Evolutionary conservation across 2,113 vertebrate species (phyloP).

Genomic region (Mesitornis unicolor): DNA sequence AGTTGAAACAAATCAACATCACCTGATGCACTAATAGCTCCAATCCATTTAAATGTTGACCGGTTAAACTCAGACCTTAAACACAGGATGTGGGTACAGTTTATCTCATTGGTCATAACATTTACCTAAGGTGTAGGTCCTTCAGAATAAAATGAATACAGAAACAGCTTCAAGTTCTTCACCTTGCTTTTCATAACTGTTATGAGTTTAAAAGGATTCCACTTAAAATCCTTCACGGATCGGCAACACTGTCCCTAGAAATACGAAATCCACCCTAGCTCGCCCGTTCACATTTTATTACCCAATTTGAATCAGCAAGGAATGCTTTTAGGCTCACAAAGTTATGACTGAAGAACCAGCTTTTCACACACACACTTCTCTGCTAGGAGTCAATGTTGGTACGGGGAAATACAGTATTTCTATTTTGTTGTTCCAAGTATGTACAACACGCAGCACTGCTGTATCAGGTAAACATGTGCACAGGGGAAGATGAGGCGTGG

Average conservation of each 20-base stretch:
- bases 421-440: constrained; percentile 85
- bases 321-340: constrained; percentile 89
- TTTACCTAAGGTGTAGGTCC: constrained; percentile 81
- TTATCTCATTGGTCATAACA: constrained; percentile 74
- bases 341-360: constrained; percentile 79
- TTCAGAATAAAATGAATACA: constrained; percentile 84
- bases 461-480: constrained; percentile 84
- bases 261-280: not conserved
- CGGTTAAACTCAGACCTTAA: constrained; percentile 73
- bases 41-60: constrained; percentile 71
- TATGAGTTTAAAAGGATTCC: constrained; percentile 87
- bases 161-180: constrained; percentile 83
- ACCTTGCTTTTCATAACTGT: constrained; percentile 78
- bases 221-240: constrained; percentile 51
- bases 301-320: constrained; percentile 79
- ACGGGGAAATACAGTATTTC: constrained; percentile 83
- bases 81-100: constrained; percentile 76
- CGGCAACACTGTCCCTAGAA: constrained; percentile 51
- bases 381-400: constrained; percentile 84
- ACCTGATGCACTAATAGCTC: constrained; percentile 87
- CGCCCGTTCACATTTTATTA: constrained; percentile 29
- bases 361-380: constrained; percentile 83
- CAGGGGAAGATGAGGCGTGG: constrained; percentile 85
- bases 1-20: constrained; percentile 77
- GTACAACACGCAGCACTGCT: constrained; percentile 85